Conservation (phyloP, 1,140 invertebrate genomes). For the Notospermus geniculatus region DNA sequence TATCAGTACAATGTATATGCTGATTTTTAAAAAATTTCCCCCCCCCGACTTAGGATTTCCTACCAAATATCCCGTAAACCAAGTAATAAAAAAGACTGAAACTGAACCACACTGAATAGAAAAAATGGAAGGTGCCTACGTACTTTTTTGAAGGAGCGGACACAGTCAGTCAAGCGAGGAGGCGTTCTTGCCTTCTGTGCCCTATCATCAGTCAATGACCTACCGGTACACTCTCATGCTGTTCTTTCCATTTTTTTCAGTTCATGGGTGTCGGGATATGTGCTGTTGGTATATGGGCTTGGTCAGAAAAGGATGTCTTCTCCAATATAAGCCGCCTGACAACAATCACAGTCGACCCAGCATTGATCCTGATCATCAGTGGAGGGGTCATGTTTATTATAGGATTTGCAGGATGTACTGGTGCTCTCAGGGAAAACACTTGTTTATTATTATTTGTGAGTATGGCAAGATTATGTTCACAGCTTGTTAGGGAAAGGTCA, state of each 20-base stretch:
- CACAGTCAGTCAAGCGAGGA: too few relatives aligned
- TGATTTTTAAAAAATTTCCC: too few relatives aligned
- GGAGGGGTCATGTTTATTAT: constrained; percentile 90
- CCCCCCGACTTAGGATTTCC: too few relatives aligned
- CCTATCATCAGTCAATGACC: too few relatives aligned
- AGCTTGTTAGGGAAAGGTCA: too few relatives aligned
- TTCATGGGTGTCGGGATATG: constrained; percentile 80
- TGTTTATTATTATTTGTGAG: constrained; percentile 68
- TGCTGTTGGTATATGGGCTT: constrained; percentile 92
- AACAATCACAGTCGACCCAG: constrained; percentile 85
- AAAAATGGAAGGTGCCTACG: too few relatives aligned
- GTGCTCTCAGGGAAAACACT: constrained; percentile 75
- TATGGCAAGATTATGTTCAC: constrained; percentile 15
- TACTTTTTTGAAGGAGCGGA: too few relatives aligned
- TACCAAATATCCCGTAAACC: too few relatives aligned
- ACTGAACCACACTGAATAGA: too few relatives aligned
- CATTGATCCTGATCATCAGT: constrained; percentile 89
- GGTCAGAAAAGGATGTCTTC: constrained; percentile 95
- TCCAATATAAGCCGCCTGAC: constrained; percentile 86
- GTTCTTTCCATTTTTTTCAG: constrained; percentile 60
- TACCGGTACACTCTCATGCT: background rate
- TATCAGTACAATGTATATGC: too few relatives aligned
- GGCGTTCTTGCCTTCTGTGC: too few relatives aligned
- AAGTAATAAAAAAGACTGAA: too few relatives aligned
- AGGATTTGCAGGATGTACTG: constrained; percentile 91